Evolutionary conservation across 2,888 invertebrate genomes (phyloP).

Genomic region (Seira sanloemensis): DNA sequence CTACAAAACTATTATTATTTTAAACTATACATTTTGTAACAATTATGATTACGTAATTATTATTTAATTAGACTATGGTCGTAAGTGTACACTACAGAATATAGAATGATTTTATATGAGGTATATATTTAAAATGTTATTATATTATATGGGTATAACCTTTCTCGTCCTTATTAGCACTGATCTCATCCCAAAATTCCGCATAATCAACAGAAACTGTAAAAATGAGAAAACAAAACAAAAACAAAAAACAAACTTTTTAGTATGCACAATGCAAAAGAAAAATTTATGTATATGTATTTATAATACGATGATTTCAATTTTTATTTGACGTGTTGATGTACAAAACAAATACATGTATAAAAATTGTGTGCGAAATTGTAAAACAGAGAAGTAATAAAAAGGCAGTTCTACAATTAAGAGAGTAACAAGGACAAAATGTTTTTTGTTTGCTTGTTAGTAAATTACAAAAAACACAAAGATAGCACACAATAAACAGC

Average conservation of each 20-base stretch:
- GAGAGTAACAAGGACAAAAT: background rate
- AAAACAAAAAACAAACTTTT: slow-evolving; percentile 64
- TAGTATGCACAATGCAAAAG: background rate
- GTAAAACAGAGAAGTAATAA: background rate
- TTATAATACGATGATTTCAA: background rate
- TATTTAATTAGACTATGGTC: no score
- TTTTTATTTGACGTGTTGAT: background rate
- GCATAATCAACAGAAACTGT: slow-evolving; percentile 73
- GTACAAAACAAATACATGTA: background rate
- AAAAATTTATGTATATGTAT: background rate
- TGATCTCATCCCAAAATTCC: slow-evolving; percentile 73
- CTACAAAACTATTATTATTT: background rate
- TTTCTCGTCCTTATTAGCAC: slow-evolving; percentile 73
- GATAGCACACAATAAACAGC: no score
- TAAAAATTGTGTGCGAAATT: background rate
- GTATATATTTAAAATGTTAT: background rate
- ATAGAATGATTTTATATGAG: background rate
- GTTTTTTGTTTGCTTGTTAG: no score
- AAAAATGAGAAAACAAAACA: slow-evolving; percentile 66
- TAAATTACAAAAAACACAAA: no score
- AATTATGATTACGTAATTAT: background rate
- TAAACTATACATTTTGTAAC: no score
- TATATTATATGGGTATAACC: slow-evolving; percentile 57
- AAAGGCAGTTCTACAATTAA: background rate
- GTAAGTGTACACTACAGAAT: background rate